A percentile compares a stretch with the other conserved stretches of the same genome.
Conservation (phyloP, 2,888 invertebrate species). For the Dione juno region DNA sequence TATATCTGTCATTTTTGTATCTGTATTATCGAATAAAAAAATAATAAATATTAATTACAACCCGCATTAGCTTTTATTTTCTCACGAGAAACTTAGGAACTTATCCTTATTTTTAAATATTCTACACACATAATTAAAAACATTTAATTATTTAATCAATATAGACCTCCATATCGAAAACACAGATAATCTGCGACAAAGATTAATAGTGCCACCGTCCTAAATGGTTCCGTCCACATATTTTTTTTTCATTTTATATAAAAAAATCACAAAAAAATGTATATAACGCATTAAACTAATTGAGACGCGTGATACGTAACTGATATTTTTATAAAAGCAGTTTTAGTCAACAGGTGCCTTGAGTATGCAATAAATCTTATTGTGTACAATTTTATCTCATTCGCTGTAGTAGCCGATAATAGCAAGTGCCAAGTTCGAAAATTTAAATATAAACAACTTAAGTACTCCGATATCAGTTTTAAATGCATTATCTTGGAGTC, state of each 20-base stretch:
- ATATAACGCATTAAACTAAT: slow-evolving; percentile 68
- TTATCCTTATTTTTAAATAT: too few relatives aligned
- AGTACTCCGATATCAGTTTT: slow-evolving; percentile 56
- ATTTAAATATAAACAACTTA: slow-evolving; percentile 75
- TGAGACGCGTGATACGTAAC: slow-evolving; percentile 67
- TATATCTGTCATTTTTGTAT: not conserved
- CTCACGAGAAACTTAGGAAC: not conserved
- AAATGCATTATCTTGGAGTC: slow-evolving; percentile 49
- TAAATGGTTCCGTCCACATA: slow-evolving; percentile 46
- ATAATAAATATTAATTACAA: not conserved
- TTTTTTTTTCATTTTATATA: not conserved
- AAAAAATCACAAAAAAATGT: slow-evolving; percentile 50
- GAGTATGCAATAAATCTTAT: slow-evolving; percentile 79
- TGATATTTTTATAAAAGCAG: slow-evolving; percentile 61
- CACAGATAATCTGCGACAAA: slow-evolving; percentile 1
- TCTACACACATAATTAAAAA: not conserved
- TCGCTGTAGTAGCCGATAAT: slow-evolving; percentile 73
- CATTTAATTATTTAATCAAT: slow-evolving; percentile 20
- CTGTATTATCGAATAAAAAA: not conserved
- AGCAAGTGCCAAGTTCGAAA: slow-evolving; percentile 67
- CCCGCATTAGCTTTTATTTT: not conserved
- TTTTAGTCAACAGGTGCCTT: slow-evolving; percentile 62
- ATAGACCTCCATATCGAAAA: not conserved
- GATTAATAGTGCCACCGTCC: slow-evolving; percentile 37
- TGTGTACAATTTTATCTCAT: slow-evolving; percentile 72